phyloP scores from a whole-genome alignment of 2,888 invertebrate species.

The Antitype chi region DNA sequence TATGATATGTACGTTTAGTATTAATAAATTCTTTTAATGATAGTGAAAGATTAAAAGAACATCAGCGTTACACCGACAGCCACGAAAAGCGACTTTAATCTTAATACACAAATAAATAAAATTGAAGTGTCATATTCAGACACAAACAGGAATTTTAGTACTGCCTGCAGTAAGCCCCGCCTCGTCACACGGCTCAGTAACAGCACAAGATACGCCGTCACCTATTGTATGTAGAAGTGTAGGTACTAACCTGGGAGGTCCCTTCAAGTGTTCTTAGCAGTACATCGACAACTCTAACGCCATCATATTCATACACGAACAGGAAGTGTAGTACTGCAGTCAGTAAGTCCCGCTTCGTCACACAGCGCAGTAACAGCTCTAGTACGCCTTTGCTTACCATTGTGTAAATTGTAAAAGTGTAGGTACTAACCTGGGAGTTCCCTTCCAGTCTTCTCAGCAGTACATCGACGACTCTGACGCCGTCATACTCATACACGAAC shows the following conservation, averaged over 20 bases:
- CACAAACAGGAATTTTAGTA: too few species aligned
- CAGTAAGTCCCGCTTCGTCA: slow-evolving; percentile 96
- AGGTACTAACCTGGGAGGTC: slow-evolving; percentile 91
- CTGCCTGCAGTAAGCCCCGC: too few species aligned
- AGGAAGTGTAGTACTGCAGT: slow-evolving; percentile 96
- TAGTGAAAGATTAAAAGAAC: too few species aligned
- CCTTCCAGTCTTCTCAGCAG: slow-evolving; percentile 95
- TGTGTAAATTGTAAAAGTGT: background rate
- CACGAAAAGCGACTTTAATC: too few species aligned
- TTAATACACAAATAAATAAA: too few species aligned
- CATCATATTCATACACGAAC: slow-evolving; percentile 95
- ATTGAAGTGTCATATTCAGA: too few species aligned
- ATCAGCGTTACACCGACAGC: too few species aligned
- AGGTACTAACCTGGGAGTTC: slow-evolving; percentile 92
- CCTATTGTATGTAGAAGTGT: too few species aligned
- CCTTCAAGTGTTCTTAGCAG: slow-evolving; percentile 95
- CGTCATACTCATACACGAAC: slow-evolving; percentile 95
- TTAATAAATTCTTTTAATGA: too few species aligned
- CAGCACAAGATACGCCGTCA: too few species aligned
- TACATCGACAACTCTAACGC: slow-evolving; percentile 94
- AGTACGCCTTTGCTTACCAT: slow-evolving; percentile 93
- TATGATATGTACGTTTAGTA: too few species aligned
- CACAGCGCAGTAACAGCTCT: slow-evolving; percentile 96
- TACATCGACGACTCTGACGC: slow-evolving; percentile 94
- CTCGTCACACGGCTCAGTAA: too few species aligned